These are phyloP conservation scores for Macropis europaea DNA, from an alignment of 2,888 invertebrate species.

Conservation along the genomic window DNA sequence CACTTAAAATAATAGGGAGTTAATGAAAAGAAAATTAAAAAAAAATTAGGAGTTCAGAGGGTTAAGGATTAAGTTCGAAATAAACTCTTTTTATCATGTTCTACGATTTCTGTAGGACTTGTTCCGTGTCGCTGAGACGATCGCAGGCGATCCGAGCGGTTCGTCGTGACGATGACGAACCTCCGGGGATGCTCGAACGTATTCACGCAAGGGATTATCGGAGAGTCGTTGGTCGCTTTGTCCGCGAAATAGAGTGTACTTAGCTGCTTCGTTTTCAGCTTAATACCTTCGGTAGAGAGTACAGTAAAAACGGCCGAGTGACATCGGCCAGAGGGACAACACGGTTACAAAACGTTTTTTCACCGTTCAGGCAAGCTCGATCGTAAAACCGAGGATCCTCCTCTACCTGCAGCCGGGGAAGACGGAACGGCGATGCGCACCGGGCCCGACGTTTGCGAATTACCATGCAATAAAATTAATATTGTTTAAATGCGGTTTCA, in stretches of 20 bases:
- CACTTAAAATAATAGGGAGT: too few species aligned
- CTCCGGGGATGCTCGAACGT: conserved; percentile 1
- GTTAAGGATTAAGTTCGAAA: too few species aligned
- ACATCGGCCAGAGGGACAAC: conserved; percentile 19
- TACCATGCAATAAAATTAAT: conserved; percentile 69
- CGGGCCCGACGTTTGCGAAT: conserved; percentile 40
- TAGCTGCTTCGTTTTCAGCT: conserved; percentile 49
- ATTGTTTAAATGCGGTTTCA: conserved; percentile 69
- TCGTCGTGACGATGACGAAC: not conserved
- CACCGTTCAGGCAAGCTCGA: conserved; percentile 4
- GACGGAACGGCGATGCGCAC: not conserved
- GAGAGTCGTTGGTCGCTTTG: conserved; percentile 61
- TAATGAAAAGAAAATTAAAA: too few species aligned
- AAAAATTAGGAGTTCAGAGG: too few species aligned
- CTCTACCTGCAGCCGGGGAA: conserved; percentile 30
- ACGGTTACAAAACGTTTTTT: conserved; percentile 9
- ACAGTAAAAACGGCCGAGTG: conserved; percentile 41
- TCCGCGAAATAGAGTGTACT: conserved; percentile 62
- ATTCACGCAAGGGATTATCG: conserved; percentile 66
- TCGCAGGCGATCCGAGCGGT: not conserved
- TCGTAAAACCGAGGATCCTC: conserved; percentile 32
- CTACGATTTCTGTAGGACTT: too few species aligned
- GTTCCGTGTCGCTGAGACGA: not conserved
- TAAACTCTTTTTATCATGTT: too few species aligned
- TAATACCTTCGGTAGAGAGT: conserved; percentile 43